phyloP scores from a whole-genome alignment of 1,140 invertebrate species.

The Antheraea mylitta region DNA sequence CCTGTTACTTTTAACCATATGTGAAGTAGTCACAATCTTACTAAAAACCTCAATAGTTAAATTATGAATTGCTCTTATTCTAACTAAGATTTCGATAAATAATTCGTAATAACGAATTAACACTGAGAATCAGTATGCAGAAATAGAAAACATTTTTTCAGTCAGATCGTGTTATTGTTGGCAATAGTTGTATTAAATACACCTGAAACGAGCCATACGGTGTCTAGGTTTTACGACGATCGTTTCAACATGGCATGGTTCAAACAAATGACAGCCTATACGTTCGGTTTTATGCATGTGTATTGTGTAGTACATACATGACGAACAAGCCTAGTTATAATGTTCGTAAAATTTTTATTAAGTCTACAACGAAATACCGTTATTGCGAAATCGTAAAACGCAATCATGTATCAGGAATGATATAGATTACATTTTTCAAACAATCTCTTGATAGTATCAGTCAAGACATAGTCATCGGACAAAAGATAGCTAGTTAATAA shows the following conservation, averaged over 20 bases:
- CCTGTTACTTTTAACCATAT: too few relatives aligned
- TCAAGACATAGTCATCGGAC: too few relatives aligned
- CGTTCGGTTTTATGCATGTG: not conserved
- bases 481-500: too few relatives aligned
- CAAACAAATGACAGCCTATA: not conserved
- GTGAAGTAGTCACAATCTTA: too few relatives aligned
- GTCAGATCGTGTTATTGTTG: conserved; percentile 9
- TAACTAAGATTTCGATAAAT: too few relatives aligned
- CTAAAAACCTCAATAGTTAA: too few relatives aligned
- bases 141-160: conserved; percentile 7
- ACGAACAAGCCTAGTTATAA: not conserved
- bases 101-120: not conserved
- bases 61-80: too few relatives aligned
- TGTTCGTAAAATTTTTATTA: not conserved
- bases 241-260: not conserved
- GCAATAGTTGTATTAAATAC: conserved; percentile 9
- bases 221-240: conserved; percentile 2
- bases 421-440: too few relatives aligned
- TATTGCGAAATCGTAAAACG: not conserved
- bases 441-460: too few relatives aligned
- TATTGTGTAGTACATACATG: too few relatives aligned
- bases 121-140: not conserved
- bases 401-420: too few relatives aligned
- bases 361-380: not conserved
- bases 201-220: not conserved